Evolutionary conservation across 2,888 invertebrate genomes (phyloP).

Genomic region (Callyntrura sp.): DNA sequence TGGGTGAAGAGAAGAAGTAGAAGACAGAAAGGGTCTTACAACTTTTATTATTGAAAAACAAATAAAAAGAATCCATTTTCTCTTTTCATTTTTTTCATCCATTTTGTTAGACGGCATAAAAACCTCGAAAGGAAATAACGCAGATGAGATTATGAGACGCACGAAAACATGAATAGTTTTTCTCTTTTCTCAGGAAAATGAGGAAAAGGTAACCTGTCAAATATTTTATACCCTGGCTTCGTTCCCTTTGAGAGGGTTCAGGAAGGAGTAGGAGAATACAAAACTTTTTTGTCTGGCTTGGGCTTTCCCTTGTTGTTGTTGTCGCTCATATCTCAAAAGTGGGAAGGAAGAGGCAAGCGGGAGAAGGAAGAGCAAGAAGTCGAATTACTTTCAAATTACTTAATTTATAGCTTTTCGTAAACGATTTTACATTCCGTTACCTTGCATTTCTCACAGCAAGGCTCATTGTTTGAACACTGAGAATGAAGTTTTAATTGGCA

Average conservation of each 20-base stretch:
- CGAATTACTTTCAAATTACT: conserved; percentile 5
- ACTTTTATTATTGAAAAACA: conserved; percentile 72
- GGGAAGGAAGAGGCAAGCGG: neutral
- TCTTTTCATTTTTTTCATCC: conserved; percentile 20
- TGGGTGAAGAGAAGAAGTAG: neutral
- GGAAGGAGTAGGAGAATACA: neutral
- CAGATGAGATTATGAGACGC: conserved; percentile 4
- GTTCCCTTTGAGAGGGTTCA: neutral
- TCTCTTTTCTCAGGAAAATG: conserved; percentile 1
- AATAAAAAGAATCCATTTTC: conserved; percentile 49
- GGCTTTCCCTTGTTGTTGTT: conserved; percentile 27
- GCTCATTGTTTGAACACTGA: conserved; percentile 81
- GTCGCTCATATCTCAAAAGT: neutral
- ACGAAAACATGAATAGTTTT: conserved; percentile 1
- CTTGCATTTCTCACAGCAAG: conserved; percentile 93
- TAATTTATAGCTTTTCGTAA: conserved; percentile 53
- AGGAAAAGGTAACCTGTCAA: conserved; percentile 16
- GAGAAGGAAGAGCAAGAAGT: neutral
- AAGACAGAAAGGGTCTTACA: conserved; percentile 14
- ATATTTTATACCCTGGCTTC: neutral
- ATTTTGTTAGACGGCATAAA: neutral
- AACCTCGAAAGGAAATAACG: neutral
- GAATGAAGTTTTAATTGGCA: conserved; percentile 81
- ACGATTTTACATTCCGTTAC: conserved; percentile 86
- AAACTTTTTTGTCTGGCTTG: conserved; percentile 5